These are phyloP conservation scores for Saccostrea glomerata DNA, from an alignment of 1,140 invertebrate genomes.

Conservation along the genomic window DNA sequence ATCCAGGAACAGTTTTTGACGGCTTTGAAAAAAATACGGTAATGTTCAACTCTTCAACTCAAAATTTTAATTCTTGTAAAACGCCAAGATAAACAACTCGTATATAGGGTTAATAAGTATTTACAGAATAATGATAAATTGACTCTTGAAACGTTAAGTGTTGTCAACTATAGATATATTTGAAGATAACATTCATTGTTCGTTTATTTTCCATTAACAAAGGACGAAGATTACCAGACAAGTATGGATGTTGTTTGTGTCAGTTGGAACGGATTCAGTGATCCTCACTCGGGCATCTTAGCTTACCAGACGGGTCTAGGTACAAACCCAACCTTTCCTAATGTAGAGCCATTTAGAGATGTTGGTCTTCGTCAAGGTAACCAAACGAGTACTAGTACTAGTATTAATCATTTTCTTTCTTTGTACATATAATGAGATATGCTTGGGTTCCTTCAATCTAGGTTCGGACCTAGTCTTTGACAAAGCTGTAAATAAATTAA, in stretches of 20 bases:
- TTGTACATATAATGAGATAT: no score
- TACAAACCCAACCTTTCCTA: neutral
- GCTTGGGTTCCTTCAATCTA: no score
- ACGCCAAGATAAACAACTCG: neutral
- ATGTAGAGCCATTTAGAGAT: neutral
- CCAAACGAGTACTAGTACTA: no score
- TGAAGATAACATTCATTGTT: neutral
- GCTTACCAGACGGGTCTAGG: neutral
- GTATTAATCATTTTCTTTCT: no score
- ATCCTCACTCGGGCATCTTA: neutral
- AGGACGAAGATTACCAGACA: constrained; percentile 20
- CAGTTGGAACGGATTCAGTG: neutral
- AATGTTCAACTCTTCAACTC: neutral
- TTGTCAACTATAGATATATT: neutral
- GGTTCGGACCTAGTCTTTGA: no score
- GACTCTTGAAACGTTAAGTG: no score
- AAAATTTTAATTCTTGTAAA: no score
- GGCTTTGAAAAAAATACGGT: neutral
- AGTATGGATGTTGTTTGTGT: neutral
- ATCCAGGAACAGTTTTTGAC: neutral
- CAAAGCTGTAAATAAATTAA: no score
- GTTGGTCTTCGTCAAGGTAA: neutral
- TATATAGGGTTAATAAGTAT: neutral
- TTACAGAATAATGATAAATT: no score
- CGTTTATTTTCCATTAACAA: neutral